Evolutionary conservation across 2,113 vertebrate genomes (phyloP).

Genomic region (Bettongia penicillata): DNA sequence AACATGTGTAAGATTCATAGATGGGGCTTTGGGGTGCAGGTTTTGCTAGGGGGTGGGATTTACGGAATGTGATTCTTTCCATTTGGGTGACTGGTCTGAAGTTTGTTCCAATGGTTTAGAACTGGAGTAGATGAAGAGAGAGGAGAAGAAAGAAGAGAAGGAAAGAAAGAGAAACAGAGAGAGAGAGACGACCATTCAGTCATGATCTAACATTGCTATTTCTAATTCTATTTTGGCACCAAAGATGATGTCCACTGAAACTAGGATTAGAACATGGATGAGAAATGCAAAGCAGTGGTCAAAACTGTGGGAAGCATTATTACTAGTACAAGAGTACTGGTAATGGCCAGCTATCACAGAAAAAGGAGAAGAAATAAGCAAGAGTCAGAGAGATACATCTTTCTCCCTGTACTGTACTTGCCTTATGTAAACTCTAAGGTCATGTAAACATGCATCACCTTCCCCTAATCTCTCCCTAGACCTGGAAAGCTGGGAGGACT

Average conservation of each 20-base stretch:
- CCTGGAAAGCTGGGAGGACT: neutral
- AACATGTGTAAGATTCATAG: neutral
- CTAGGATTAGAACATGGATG: neutral
- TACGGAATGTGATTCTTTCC: neutral
- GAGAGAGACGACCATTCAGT: neutral
- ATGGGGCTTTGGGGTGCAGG: neutral
- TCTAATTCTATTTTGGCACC: neutral
- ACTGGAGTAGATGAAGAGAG: neutral
- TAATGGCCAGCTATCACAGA: neutral
- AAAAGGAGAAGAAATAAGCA: neutral
- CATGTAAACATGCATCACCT: neutral
- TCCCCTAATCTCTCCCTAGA: neutral
- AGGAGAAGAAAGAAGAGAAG: too few species aligned
- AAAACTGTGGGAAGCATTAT: neutral
- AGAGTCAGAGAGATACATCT: neutral
- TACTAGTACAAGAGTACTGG: neutral
- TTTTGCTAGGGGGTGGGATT: too few species aligned
- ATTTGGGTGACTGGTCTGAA: neutral
- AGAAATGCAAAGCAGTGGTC: neutral
- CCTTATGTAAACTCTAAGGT: neutral
- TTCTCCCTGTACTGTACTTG: neutral
- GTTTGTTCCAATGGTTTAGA: neutral
- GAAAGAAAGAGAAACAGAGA: too few species aligned
- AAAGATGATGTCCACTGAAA: neutral
- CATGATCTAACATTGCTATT: neutral